phyloP scores from a whole-genome alignment of 2,797 vertebrate species.

The Melopsittacus undulatus region DNA sequence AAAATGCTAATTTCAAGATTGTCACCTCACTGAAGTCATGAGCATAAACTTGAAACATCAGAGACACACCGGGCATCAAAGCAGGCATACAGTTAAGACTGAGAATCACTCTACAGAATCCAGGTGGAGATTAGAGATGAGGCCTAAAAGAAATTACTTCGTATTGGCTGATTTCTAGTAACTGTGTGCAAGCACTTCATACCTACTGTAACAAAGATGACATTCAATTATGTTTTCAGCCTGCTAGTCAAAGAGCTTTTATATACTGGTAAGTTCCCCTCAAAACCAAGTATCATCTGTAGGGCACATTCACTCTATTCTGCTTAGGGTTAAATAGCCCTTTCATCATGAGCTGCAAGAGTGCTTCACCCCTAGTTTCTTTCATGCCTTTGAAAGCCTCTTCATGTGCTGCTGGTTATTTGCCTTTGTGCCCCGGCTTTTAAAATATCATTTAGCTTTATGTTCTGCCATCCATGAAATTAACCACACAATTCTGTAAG shows the following conservation, averaged over 20 bases:
- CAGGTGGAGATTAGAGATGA: constrained; percentile 4
- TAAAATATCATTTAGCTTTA: constrained; percentile 21
- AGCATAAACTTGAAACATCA: background rate
- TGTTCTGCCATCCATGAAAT: constrained; percentile 54
- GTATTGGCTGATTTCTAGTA: background rate
- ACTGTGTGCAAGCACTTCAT: background rate
- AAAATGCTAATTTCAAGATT: background rate
- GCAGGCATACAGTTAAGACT: background rate
- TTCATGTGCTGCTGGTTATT: background rate
- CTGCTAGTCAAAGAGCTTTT: background rate
- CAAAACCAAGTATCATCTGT: background rate
- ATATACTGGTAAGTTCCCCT: background rate
- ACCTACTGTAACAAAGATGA: background rate
- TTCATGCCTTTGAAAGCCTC: constrained; percentile 14
- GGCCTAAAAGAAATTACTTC: background rate
- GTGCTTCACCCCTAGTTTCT: background rate
- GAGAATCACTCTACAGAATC: background rate
- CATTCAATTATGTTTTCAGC: background rate
- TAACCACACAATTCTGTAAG: constrained; percentile 3
- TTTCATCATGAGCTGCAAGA: constrained; percentile 9
- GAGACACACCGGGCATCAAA: background rate
- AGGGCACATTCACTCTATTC: background rate
- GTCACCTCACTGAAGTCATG: background rate
- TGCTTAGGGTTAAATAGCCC: constrained; percentile 14
- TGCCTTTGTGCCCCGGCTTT: constrained; percentile 7